Evolutionary conservation across 1,140 invertebrate genomes (phyloP).

Genomic region (Drosophila orena): DNA sequence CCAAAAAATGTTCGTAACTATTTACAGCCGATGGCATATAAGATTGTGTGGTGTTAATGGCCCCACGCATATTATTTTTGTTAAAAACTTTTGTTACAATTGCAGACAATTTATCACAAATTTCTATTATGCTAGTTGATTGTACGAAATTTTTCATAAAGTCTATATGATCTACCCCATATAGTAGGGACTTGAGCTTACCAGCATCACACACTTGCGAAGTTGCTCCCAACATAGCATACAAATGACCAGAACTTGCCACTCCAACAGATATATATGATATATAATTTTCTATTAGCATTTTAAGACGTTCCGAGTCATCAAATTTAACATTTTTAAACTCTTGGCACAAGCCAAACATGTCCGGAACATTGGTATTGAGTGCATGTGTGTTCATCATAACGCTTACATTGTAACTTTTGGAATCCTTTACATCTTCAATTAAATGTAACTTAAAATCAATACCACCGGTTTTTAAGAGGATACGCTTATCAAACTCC

Average conservation of each 20-base stretch:
- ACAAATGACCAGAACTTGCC: slow-evolving; percentile 92
- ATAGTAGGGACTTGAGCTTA: slow-evolving; percentile 89
- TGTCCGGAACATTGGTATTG: slow-evolving; percentile 91
- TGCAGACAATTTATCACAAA: slow-evolving; percentile 88
- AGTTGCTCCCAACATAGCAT: slow-evolving; percentile 92
- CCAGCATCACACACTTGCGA: slow-evolving; percentile 89
- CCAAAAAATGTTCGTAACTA: slow-evolving; percentile 86
- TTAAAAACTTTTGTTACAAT: slow-evolving; percentile 89
- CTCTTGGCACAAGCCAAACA: slow-evolving; percentile 93
- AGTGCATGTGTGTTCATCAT: slow-evolving; percentile 93
- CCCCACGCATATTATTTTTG: slow-evolving; percentile 88
- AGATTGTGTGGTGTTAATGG: slow-evolving; percentile 88
- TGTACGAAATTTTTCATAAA: slow-evolving; percentile 92
- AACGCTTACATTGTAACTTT: slow-evolving; percentile 91
- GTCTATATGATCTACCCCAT: slow-evolving; percentile 91
- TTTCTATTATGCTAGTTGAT: slow-evolving; percentile 87
- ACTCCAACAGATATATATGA: slow-evolving; percentile 93
- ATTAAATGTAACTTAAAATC: slow-evolving; percentile 89
- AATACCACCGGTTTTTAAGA: slow-evolving; percentile 93
- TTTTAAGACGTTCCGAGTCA: slow-evolving; percentile 91
- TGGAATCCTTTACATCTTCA: slow-evolving; percentile 88
- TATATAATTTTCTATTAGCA: slow-evolving; percentile 92
- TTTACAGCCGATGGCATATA: slow-evolving; percentile 85
- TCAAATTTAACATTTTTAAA: slow-evolving; percentile 89
- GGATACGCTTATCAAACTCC: slow-evolving; percentile 92